phyloP scores from a whole-genome alignment of 2,113 vertebrate genomes.

The Trematocara variabile region DNA sequence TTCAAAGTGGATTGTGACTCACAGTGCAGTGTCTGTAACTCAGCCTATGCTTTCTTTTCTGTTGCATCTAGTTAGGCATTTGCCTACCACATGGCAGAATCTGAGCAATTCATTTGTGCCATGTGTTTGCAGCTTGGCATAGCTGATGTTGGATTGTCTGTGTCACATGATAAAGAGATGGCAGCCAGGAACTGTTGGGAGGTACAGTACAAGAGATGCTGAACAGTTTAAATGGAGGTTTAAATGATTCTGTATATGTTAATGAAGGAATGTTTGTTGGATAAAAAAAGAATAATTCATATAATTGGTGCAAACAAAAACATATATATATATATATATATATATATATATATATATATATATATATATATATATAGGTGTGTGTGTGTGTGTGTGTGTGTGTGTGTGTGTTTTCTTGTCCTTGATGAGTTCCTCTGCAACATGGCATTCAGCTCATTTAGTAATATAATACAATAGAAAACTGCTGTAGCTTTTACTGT shows the following conservation, averaged over 20 bases:
- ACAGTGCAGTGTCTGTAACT: slow-evolving; percentile 4
- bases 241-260: slow-evolving; percentile 3
- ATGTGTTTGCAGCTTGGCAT: background rate
- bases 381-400: fast-evolving
- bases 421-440: too few relatives aligned
- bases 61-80: slow-evolving; percentile 2
- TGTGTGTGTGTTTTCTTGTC: too few relatives aligned
- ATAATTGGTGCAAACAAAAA: background rate
- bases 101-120: slow-evolving; percentile 18
- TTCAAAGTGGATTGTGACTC: slow-evolving; percentile 1
- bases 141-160: background rate
- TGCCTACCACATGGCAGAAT: slow-evolving; percentile 5
- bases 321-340: background rate
- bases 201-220: background rate
- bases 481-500: background rate
- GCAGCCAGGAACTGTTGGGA: background rate
- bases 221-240: background rate
- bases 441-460: too few relatives aligned
- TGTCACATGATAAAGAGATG: slow-evolving; percentile 18
- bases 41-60: slow-evolving; percentile 15
- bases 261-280: slow-evolving; percentile 4
- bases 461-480: too few relatives aligned
- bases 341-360: too few relatives aligned
- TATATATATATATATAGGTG: background rate
- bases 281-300: slow-evolving; percentile 20